A percentile compares a stretch with the other conserved stretches of the same genome.
Conservation (phyloP, 1,140 invertebrate species). For the Cryptotermes secundus region DNA sequence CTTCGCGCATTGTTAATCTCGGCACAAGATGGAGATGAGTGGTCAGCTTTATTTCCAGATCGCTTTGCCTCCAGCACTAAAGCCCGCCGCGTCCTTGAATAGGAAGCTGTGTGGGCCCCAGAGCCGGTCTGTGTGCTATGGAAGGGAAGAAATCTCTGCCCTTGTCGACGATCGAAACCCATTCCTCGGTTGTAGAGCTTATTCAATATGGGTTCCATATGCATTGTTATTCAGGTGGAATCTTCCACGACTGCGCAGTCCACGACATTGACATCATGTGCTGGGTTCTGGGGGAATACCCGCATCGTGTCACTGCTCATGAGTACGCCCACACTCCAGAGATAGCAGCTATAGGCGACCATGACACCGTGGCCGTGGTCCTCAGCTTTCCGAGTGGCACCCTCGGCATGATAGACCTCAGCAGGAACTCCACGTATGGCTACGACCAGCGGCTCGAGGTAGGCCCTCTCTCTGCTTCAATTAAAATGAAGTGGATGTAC, state of each 20-base stretch:
- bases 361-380: slow-evolving; percentile 62
- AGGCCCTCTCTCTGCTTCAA: neutral
- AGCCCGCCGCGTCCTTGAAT: no score
- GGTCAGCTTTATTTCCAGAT: no score
- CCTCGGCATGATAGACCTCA: slow-evolving; percentile 63
- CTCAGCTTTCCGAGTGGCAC: slow-evolving; percentile 65
- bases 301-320: slow-evolving; percentile 54
- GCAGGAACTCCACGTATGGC: slow-evolving; percentile 61
- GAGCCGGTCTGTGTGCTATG: no score
- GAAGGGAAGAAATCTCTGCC: no score
- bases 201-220: no score
- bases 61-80: no score
- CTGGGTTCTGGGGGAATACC: slow-evolving; percentile 63
- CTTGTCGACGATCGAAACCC: no score
- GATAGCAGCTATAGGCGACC: slow-evolving; percentile 60
- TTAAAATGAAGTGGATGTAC: neutral
- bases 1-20: no score
- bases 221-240: slow-evolving; percentile 56
- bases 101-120: no score
- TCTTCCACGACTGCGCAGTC: slow-evolving; percentile 70
- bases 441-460: slow-evolving; percentile 73
- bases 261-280: slow-evolving; percentile 68
- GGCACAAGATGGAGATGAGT: no score
- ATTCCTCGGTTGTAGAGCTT: no score
- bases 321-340: slow-evolving; percentile 58